Evolutionary conservation across 2,888 invertebrate species (phyloP).

Genomic region (Camptogramma bilineatum): DNA sequence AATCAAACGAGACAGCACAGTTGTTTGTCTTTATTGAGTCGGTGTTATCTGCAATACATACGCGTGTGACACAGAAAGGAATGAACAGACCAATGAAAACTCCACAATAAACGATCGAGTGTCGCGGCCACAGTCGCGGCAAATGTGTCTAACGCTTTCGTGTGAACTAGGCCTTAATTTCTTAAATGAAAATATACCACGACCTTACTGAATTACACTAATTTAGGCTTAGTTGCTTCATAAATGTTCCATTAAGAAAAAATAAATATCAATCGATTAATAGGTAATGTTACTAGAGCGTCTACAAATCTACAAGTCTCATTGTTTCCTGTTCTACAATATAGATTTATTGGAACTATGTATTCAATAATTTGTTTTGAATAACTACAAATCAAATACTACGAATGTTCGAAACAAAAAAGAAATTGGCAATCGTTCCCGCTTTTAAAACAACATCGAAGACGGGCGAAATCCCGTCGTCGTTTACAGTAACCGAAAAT

Average conservation of each 20-base stretch:
- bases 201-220: neutral
- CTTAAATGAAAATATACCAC: conserved; percentile 24
- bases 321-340: neutral
- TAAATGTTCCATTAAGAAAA: neutral
- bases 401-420: conserved; percentile 31
- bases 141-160: conserved; percentile 21
- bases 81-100: conserved; percentile 30
- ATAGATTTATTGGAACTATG: no score
- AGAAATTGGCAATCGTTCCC: conserved; percentile 37
- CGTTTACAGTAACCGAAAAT: conserved; percentile 37
- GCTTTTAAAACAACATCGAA: conserved; percentile 26
- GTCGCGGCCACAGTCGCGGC: conserved; percentile 15
- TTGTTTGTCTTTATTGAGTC: conserved; percentile 40
- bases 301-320: neutral
- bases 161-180: conserved; percentile 32
- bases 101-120: conserved; percentile 19
- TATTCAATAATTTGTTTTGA: no score
- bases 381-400: conserved; percentile 4
- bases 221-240: neutral
- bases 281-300: neutral
- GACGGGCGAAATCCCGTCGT: conserved; percentile 27
- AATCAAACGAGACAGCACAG: conserved; percentile 40
- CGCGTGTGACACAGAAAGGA: conserved; percentile 39
- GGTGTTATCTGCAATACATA: conserved; percentile 47
- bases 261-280: neutral